Evolutionary conservation across 2,113 vertebrate species (phyloP), one percentile per base, ranked within the genome.

Genomic region (Ictalurus furcatus): DNA sequence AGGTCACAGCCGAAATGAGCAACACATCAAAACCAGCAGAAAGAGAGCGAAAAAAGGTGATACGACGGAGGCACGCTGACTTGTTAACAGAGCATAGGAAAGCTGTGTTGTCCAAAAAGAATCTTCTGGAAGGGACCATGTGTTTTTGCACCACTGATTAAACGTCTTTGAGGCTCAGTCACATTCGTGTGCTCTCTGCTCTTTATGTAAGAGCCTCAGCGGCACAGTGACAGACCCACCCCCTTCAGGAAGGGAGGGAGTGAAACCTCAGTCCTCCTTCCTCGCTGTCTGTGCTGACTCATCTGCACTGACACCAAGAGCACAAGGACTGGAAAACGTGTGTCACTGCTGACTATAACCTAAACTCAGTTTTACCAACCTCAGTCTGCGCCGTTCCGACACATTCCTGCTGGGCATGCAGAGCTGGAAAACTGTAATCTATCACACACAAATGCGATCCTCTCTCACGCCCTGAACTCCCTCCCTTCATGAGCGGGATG

Each of bases 241-340:
- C 91, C 81, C 86, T 65, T 34, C 84, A 84, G 67, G 48, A 88
- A 89, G 78, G 90, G 84, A 78, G 86, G 85, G 73, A 71, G 86
- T 80, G n/a, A 58, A 81, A 73, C 81, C 54, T 13, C 63, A 87
- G 69, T 44, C 87, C 79, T 2, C 86, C 63, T 69, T 74, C 34
- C 86, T 76, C 37, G 80, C 81, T 44, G 71, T 84, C 89, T 82
- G 9, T 90, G 91, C 91, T 92, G 91, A 90, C 83, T 92, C 90
- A 92, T 90, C 90, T 90, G 74, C 73, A 90, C 48, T 63, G 52
- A 85, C 82, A 85, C 30, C 54, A 80, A 86, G 86, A 88, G 76
- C 76, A 79, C 67, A 63, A 88, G 86, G 85, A 84, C 71, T 90
- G 88, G 91, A 92, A 92, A 92, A 89, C 90, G 86, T 89, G 91